These are phyloP conservation scores for Theonella swinhoei DNA, from an alignment of 37 sponge, comb jelly and placozoan species.

Conservation along the genomic window DNA sequence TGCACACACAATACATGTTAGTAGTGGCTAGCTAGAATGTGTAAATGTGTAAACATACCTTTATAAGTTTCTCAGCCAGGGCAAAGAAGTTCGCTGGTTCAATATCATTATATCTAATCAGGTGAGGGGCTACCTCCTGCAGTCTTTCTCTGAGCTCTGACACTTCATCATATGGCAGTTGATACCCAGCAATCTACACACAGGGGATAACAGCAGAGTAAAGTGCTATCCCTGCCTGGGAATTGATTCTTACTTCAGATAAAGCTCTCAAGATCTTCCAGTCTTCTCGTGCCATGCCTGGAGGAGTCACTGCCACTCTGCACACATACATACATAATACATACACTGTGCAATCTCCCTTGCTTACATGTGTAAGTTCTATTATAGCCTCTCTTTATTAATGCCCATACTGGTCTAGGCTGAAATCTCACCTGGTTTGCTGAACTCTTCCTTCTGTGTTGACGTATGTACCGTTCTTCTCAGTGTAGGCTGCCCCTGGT, in stretches of 20 bases:
- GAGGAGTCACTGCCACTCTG: constrained; percentile 94
- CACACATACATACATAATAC: background rate
- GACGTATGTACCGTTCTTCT: constrained; percentile 94
- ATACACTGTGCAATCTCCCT: too few relatives aligned
- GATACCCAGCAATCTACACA: constrained; percentile 68
- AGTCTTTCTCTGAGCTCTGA: constrained; percentile 71
- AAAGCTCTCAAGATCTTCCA: constrained; percentile 97
- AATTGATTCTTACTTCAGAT: constrained; percentile 61
- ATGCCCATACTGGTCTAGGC: too few relatives aligned
- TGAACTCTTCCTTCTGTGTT: constrained; percentile 98
- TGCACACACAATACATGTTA: background rate
- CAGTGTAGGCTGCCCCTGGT: constrained; percentile 98
- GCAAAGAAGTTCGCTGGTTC: constrained; percentile 85
- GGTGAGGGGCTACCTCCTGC: constrained; percentile 79
- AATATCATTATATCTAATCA: constrained; percentile 60
- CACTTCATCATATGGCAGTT: constrained; percentile 80
- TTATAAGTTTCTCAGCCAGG: constrained; percentile 67
- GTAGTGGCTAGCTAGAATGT: background rate
- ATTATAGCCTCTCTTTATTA: too few relatives aligned
- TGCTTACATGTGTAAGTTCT: too few relatives aligned
- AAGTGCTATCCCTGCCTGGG: too few relatives aligned
- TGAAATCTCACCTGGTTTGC: constrained; percentile 90
- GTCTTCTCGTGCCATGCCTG: constrained; percentile 95
- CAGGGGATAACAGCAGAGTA: background rate
- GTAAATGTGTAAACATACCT: constrained; percentile 27